Evolutionary conservation across 2,797 vertebrate species (phyloP).

Genomic region (Propithecus perrieri): DNA sequence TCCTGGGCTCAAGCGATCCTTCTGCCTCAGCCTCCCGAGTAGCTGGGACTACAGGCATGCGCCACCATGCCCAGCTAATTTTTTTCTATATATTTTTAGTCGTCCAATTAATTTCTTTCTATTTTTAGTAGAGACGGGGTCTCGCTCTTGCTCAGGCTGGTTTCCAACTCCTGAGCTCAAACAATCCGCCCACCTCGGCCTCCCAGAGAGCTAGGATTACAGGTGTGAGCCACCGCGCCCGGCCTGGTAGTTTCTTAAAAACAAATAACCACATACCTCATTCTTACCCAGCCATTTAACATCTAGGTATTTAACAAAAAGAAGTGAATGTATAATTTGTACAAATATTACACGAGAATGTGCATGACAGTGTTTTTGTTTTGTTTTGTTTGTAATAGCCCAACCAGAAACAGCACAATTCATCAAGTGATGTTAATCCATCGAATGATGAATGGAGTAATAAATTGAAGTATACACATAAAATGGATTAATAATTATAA

Average conservation of each 20-base stretch:
- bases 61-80: too few relatives aligned
- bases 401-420: background rate
- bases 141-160: too few relatives aligned
- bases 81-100: too few relatives aligned
- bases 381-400: background rate
- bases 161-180: too few relatives aligned
- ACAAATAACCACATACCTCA: background rate
- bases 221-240: too few relatives aligned
- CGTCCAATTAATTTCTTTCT: too few relatives aligned
- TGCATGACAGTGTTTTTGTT: background rate
- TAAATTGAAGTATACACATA: background rate
- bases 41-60: too few relatives aligned
- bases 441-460: background rate
- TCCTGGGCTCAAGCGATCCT: too few relatives aligned
- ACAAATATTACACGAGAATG: background rate
- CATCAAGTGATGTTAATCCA: background rate
- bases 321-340: background rate
- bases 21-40: too few relatives aligned
- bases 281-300: background rate
- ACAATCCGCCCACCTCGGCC: too few relatives aligned
- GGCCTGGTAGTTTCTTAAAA: background rate
- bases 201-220: too few relatives aligned
- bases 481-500: background rate
- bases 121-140: too few relatives aligned
- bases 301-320: background rate